These are phyloP conservation scores for Eunapius fragilis DNA, from an alignment of 37 sponge, comb jelly and placozoan species.

Conservation along the genomic window DNA sequence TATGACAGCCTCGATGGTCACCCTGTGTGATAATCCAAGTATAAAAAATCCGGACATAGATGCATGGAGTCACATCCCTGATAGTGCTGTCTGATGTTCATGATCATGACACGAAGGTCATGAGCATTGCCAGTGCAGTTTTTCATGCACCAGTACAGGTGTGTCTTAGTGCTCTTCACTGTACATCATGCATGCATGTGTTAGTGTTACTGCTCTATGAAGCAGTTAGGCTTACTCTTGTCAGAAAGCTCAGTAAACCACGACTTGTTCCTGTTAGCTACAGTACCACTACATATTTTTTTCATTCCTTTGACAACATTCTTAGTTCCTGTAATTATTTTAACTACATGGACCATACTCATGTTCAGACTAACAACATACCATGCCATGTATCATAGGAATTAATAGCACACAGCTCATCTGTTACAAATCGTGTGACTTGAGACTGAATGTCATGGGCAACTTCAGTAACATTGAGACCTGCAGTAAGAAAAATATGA, in stretches of 20 bases:
- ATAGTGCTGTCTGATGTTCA: slow-evolving; percentile 9
- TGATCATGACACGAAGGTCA: neutral
- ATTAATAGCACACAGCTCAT: neutral
- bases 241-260: slow-evolving; percentile 42
- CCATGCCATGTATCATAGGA: slow-evolving; percentile 39
- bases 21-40: neutral
- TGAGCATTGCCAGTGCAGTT: slow-evolving; percentile 4
- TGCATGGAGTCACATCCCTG: slow-evolving; percentile 1
- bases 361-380: neutral
- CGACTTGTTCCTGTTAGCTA: neutral
- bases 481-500: too few relatives aligned
- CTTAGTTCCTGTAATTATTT: too few relatives aligned
- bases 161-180: too few relatives aligned
- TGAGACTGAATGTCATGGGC: slow-evolving; percentile 18
- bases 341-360: neutral
- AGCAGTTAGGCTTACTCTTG: slow-evolving; percentile 7
- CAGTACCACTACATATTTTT: slow-evolving; percentile 4
- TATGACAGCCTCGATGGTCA: slow-evolving; percentile 8
- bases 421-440: slow-evolving; percentile 1
- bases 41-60: neutral
- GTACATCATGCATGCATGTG: neutral
- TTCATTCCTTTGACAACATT: slow-evolving; percentile 6
- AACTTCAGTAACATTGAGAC: too few relatives aligned
- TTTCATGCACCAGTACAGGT: too few relatives aligned
- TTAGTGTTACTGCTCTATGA: too few relatives aligned